Evolutionary conservation across 2,797 vertebrate genomes (phyloP).

Genomic region (Myoxocephalus aenaeus): DNA sequence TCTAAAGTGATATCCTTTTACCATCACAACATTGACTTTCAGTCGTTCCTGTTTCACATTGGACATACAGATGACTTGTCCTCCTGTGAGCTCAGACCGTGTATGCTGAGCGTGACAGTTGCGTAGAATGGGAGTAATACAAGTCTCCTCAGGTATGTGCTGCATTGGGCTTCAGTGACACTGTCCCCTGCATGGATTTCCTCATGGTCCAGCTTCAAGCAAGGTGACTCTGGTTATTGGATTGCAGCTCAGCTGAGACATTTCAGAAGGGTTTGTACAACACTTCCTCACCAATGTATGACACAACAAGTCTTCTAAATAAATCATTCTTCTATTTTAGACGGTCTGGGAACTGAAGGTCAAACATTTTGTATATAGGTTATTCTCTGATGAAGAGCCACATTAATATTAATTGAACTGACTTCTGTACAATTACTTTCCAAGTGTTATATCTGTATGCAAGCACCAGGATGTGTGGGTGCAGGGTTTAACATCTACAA

Average conservation of each 20-base stretch:
- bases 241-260: constrained; percentile 51
- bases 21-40: neutral
- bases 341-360: neutral
- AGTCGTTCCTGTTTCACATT: neutral
- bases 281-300: neutral
- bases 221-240: constrained; percentile 33
- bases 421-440: neutral
- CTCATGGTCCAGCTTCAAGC: constrained; percentile 24
- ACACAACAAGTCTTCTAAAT: constrained; percentile 8
- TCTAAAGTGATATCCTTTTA: neutral
- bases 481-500: neutral
- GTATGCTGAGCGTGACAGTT: constrained; percentile 33
- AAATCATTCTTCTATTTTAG: constrained; percentile 28
- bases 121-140: constrained; percentile 31
- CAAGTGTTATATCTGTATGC: neutral
- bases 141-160: constrained; percentile 48
- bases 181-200: constrained; percentile 32
- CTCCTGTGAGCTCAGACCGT: neutral
- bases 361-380: constrained; percentile 2
- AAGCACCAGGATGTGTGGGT: neutral
- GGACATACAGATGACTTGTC: neutral
- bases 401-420: neutral
- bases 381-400: neutral
- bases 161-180: constrained; percentile 39
- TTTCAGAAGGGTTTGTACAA: constrained; percentile 32